Conservation (phyloP, 2,113 vertebrate genomes). For the Rhipidura dahli region DNA sequence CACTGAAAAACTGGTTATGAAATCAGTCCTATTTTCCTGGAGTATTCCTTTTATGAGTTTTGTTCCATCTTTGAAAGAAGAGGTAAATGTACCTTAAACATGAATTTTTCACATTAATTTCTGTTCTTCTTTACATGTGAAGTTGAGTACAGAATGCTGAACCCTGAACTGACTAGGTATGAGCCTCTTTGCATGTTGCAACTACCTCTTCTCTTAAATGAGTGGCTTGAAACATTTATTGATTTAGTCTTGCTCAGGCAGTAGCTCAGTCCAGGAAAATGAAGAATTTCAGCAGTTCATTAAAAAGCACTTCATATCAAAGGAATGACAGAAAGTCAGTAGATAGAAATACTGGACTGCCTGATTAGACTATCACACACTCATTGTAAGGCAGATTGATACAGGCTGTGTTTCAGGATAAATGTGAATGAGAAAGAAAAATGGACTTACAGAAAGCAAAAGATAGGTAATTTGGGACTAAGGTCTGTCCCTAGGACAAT, state of each 20-base stretch:
- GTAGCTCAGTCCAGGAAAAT: neutral
- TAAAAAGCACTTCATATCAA: neutral
- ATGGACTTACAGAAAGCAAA: neutral
- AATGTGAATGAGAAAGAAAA: neutral
- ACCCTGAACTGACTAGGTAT: neutral
- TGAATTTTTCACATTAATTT: neutral
- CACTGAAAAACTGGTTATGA: neutral
- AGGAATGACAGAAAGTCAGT: neutral
- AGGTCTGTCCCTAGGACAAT: neutral
- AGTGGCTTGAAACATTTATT: neutral
- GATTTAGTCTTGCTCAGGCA: neutral
- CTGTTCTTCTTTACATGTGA: neutral
- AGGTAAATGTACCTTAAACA: neutral
- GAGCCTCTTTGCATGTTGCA: neutral
- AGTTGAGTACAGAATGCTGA: neutral
- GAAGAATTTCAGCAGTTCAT: neutral
- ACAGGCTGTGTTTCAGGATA: neutral
- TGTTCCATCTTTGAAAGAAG: neutral
- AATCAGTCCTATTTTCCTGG: neutral
- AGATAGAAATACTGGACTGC: neutral
- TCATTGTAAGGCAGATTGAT: neutral
- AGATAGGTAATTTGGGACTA: neutral
- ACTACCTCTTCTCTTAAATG: neutral
- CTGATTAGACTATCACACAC: neutral
- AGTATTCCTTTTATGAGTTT: neutral